phyloP scores from a whole-genome alignment of 2,888 invertebrate species.

The Rapana venosa region DNA sequence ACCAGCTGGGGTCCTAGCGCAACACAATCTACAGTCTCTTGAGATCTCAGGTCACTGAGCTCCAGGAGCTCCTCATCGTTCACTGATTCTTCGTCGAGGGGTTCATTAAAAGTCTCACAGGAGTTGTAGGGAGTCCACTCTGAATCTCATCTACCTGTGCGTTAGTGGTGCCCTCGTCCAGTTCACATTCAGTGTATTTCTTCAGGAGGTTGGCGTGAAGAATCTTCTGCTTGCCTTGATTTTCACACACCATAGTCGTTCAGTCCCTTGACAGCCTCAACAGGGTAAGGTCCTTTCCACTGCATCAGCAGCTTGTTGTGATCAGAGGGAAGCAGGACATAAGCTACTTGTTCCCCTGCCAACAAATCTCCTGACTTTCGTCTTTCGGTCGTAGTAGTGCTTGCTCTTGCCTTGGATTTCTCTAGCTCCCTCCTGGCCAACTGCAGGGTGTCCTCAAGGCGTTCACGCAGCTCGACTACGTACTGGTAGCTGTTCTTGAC shows the following conservation, averaged over 20 bases:
- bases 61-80: too few relatives aligned
- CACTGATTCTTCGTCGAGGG: too few relatives aligned
- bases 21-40: too few relatives aligned
- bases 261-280: background rate
- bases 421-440: background rate
- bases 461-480: background rate
- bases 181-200: background rate
- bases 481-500: background rate
- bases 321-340: conserved; percentile 47
- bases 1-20: too few relatives aligned
- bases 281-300: conserved; percentile 50
- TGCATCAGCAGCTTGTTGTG: conserved; percentile 50
- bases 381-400: conserved; percentile 45
- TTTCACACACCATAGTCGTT: background rate
- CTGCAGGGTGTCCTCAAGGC: background rate
- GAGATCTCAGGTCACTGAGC: too few relatives aligned
- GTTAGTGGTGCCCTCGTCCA: background rate
- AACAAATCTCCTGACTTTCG: conserved; percentile 39
- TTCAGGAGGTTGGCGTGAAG: conserved; percentile 19
- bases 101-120: too few relatives aligned
- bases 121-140: too few relatives aligned
- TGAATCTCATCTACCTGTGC: too few relatives aligned
- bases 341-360: conserved; percentile 46
- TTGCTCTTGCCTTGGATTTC: conserved; percentile 32
- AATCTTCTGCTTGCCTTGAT: background rate